Conservation (phyloP, 2,888 invertebrate genomes). For the Steinernema hermaphroditum region DNA sequence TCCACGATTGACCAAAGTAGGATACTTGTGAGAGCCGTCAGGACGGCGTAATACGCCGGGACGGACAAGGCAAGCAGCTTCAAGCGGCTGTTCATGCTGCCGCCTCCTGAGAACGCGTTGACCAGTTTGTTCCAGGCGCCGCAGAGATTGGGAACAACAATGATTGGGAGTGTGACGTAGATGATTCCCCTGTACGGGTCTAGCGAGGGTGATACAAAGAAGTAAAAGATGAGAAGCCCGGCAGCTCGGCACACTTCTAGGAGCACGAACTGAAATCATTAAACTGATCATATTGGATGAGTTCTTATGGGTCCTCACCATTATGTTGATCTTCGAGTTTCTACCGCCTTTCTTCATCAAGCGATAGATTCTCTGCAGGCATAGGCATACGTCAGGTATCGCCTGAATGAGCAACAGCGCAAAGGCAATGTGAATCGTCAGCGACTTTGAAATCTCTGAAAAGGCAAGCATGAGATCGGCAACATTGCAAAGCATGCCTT, state of each 20-base stretch:
- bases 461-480: neutral
- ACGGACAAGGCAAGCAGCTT: slow-evolving; percentile 37
- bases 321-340: neutral
- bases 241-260: slow-evolving; percentile 50
- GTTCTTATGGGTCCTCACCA: neutral
- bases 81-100: neutral
- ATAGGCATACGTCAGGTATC: slow-evolving; percentile 52
- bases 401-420: slow-evolving; percentile 48
- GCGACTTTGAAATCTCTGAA: neutral
- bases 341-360: slow-evolving; percentile 36
- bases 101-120: slow-evolving; percentile 30
- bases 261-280: slow-evolving; percentile 49
- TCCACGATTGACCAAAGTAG: slow-evolving; percentile 7
- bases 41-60: slow-evolving; percentile 36
- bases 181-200: slow-evolving; percentile 40
- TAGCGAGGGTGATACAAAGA: slow-evolving; percentile 45
- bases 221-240: slow-evolving; percentile 49
- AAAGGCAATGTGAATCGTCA: neutral
- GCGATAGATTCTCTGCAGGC: slow-evolving; percentile 45
- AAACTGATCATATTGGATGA: neutral
- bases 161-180: slow-evolving; percentile 43
- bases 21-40: neutral
- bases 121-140: slow-evolving; percentile 41
- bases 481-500: neutral
- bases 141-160: slow-evolving; percentile 50